Evolutionary conservation across 2,888 invertebrate genomes (phyloP), one percentile per base, ranked within the genome.

Genomic region (Philereme transversata): DNA sequence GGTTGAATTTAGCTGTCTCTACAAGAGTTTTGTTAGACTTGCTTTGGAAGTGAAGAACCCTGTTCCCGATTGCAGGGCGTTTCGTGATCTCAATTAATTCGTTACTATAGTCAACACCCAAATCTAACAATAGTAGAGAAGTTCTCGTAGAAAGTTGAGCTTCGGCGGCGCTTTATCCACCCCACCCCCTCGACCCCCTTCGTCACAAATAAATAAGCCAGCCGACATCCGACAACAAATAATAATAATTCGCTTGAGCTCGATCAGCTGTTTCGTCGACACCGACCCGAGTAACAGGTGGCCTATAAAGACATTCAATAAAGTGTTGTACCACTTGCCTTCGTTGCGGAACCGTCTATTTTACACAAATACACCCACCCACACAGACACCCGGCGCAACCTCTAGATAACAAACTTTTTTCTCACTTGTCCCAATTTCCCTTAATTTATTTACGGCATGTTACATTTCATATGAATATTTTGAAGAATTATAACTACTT

Each of bases 221-320:
- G 85, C 81, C 85, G 88, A 83, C 86, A 83, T 88, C 85, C 86
- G 83, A 84, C 86, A 87, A 82, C 82, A 83, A 22, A 86, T 85
- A 87, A 87, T 89, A 91, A 91, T 92, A 90, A 91, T 90, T 90
- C 84, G 87, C 79, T 81, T 81, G 86, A 84, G 85, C 83, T 78
- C 86, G 87, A 91, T 92, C 92, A 92, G 92, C 92, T 92, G 92
- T 88, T 90, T 82, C 76, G 83, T 82, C 88, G 84, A 85, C 89
- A 89, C 88, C 86, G 90, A 89, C 87, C 89, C 88, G 84, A 85
- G 88, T 90, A 92, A 93, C 93, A 93, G 92, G 93, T 93, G 92
- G 92, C 86, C 91, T 88, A 90, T 93, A 92, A 92, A 92, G 92
- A 91, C 90, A 90, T 91, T 90, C 90, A 88, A 90, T 92, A 90